Conservation (phyloP, 2,888 invertebrate genomes). For the Merodon equestris region DNA sequence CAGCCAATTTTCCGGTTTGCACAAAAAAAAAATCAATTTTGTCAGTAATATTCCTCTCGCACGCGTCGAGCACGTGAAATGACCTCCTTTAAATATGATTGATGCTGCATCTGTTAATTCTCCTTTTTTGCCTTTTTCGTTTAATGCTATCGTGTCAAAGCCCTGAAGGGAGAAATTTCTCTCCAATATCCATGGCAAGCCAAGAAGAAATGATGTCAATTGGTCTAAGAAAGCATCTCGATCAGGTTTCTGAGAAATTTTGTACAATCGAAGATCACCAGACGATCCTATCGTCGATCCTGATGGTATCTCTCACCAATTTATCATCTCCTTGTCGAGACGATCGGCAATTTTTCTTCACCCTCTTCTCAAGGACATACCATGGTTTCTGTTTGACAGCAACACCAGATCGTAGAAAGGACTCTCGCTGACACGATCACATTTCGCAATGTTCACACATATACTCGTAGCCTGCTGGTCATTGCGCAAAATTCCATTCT, state of each 20-base stretch:
- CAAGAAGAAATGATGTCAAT: slow-evolving; percentile 48
- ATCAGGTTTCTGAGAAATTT: too few relatives aligned
- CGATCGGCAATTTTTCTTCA: too few relatives aligned
- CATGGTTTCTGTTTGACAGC: slow-evolving; percentile 24
- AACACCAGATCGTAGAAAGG: slow-evolving; percentile 2
- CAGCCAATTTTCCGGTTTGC: slow-evolving; percentile 38
- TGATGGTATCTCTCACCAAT: too few relatives aligned
- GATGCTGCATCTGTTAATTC: slow-evolving; percentile 57
- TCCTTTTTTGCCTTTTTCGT: neutral
- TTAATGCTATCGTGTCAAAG: slow-evolving; percentile 18
- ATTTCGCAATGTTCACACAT: slow-evolving; percentile 11
- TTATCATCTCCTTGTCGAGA: too few relatives aligned
- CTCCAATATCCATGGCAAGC: too few relatives aligned
- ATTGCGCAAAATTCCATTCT: too few relatives aligned
- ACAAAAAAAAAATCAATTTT: slow-evolving; percentile 34
- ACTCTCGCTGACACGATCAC: slow-evolving; percentile 16
- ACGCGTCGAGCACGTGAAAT: slow-evolving; percentile 55
- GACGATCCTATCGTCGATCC: too few relatives aligned
- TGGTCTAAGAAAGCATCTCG: neutral
- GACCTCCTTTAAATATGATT: slow-evolving; percentile 60
- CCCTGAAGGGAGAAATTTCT: neutral
- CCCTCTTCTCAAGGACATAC: slow-evolving; percentile 3
- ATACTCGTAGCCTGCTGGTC: too few relatives aligned
- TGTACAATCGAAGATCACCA: too few relatives aligned
- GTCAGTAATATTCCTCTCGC: slow-evolving; percentile 24